Evolutionary conservation across 2,113 vertebrate genomes (phyloP).

Genomic region (Platichthys stellatus): DNA sequence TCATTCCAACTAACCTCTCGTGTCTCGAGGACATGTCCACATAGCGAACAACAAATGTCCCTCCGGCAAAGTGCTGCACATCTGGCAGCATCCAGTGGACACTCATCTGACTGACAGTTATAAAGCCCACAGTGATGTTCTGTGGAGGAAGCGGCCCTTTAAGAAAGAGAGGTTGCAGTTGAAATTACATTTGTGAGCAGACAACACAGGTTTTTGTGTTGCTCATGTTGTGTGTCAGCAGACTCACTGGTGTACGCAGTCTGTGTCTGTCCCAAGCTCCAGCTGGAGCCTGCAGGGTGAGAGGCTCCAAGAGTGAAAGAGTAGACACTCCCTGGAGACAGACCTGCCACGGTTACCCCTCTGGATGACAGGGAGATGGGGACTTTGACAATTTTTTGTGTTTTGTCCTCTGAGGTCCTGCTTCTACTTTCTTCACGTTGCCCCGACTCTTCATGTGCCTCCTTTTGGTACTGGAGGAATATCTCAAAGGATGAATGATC

Average conservation of each 20-base stretch:
- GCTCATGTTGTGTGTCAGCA: background rate
- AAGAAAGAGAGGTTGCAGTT: constrained; percentile 26
- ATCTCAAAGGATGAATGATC: constrained; percentile 65
- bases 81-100: constrained; percentile 81
- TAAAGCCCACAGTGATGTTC: constrained; percentile 70
- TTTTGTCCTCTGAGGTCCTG: constrained; percentile 13
- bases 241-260: constrained; percentile 86
- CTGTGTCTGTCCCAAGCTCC: constrained; percentile 81
- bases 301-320: constrained; percentile 82
- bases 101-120: constrained; percentile 81
- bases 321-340: constrained; percentile 85
- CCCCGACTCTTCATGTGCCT: constrained; percentile 23
- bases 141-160: constrained; percentile 82
- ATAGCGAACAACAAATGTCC: constrained; percentile 81
- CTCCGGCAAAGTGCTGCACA: constrained; percentile 52
- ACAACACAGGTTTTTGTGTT: background rate
- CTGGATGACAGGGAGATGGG: constrained; percentile 64
- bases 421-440: constrained; percentile 13
- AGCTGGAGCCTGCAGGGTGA: constrained; percentile 75
- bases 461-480: constrained; percentile 82
- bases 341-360: constrained; percentile 72
- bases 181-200: background rate
- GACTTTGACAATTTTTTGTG: constrained; percentile 38
- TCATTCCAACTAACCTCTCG: constrained; percentile 65
- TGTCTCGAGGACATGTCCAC: constrained; percentile 72